phyloP scores from a whole-genome alignment of 2,113 vertebrate genomes.

The Tinamus guttatus region DNA sequence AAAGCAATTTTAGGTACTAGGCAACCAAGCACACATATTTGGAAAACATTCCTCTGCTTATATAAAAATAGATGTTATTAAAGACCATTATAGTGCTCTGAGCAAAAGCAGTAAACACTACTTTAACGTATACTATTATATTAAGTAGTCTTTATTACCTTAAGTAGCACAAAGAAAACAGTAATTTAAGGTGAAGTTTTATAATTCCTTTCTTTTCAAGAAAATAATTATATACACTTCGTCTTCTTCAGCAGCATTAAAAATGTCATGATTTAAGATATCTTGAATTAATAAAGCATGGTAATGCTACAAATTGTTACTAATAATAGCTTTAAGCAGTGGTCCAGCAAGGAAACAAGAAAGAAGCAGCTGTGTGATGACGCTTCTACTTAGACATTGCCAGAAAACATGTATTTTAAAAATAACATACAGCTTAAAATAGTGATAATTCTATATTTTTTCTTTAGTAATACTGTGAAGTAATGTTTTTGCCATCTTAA shows the following conservation, averaged over 20 bases:
- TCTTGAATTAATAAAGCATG: conserved; percentile 74
- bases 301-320: conserved; percentile 59
- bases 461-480: conserved; percentile 70
- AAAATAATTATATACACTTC: conserved; percentile 68
- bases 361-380: background rate
- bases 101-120: conserved; percentile 23
- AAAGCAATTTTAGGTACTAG: background rate
- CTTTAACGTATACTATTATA: conserved; percentile 10
- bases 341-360: conserved; percentile 53
- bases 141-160: too few relatives aligned
- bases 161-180: conserved; percentile 48
- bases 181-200: conserved; percentile 68
- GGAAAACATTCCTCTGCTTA: conserved; percentile 6
- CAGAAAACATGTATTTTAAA: conserved; percentile 70
- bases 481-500: conserved; percentile 66
- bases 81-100: conserved; percentile 15
- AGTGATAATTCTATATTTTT: conserved; percentile 75
- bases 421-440: conserved; percentile 72
- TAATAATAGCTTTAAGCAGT: conserved; percentile 52
- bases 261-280: conserved; percentile 64
- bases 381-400: conserved; percentile 52
- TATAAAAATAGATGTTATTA: conserved; percentile 23
- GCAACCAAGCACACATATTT: background rate
- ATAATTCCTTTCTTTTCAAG: conserved; percentile 64
- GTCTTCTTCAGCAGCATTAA: conserved; percentile 67